Conservation (phyloP, 2,113 vertebrate species). For the Actenoides lindsayi region DNA sequence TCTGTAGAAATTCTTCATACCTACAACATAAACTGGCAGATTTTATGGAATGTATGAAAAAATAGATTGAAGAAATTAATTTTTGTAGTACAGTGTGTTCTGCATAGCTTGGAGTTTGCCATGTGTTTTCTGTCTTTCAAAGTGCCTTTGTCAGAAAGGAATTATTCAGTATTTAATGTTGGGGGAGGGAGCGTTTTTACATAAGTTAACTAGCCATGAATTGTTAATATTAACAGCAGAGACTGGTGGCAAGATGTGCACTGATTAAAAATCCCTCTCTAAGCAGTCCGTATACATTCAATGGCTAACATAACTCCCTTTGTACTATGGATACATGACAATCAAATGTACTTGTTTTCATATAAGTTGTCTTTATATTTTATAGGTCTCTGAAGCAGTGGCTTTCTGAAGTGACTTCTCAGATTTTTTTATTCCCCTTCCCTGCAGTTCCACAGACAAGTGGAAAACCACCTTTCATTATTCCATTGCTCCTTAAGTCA, state of each 20-base stretch:
- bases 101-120: neutral
- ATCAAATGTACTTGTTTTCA: neutral
- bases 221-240: slow-evolving; percentile 31
- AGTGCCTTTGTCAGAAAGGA: neutral
- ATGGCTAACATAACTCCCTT: neutral
- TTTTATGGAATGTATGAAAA: neutral
- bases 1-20: neutral
- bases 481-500: neutral
- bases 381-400: neutral
- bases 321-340: neutral
- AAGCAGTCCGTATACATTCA: neutral
- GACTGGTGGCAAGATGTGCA: neutral
- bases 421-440: neutral
- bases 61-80: neutral
- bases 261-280: neutral
- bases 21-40: neutral
- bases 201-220: neutral
- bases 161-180: slow-evolving; percentile 19
- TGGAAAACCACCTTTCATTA: neutral
- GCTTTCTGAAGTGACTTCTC: neutral
- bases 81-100: neutral
- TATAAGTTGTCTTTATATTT: neutral
- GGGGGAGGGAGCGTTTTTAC: neutral
- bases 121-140: neutral
- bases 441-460: neutral